Evolutionary conservation across 2,888 invertebrate species (phyloP), one percentile per base, ranked within the genome.

Genomic region (Patella ulyssiponensis): DNA sequence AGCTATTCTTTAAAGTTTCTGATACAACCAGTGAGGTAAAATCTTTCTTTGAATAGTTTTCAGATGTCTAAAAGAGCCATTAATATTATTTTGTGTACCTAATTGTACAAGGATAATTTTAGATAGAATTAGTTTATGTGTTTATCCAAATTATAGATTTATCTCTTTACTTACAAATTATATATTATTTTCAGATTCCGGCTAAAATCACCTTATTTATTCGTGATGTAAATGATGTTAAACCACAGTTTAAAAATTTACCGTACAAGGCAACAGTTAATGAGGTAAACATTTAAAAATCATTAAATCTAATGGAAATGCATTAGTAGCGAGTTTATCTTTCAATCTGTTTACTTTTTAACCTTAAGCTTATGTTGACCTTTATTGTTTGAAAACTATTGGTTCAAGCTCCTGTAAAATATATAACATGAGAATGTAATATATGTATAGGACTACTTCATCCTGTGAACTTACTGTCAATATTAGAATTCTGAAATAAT

Each of bases 181-280:
- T 44, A 4, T 27, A 56, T 72, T 14, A 64, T 71, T 81, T 82
- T 33, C 81, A 89, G 88, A 85, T 88, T 69, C 78, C 85, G 3
- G 87, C 89, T 12, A 87, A 87, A 79, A 87, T 92, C 14, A 90
- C 90, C 0, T 84, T 92, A 52, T 89, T 90, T 71, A 87, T 92
- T 14, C 86, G 86, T 51, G 93, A 93, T 84, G 92, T 93, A 64
- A 93, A 93, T 85, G 93, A 93, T 85, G 91, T 92, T 93, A 95
- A 94, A 5, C 98, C 98, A 56, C 94, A 93, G 77, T 98, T 98
- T 90, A 80, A 79, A 70, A 82, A 84, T 69, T 71, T 78, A 7
- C 83, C 85, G 64, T 91, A 90, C 81, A 86, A 86, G 73, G 85
- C 85, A 14, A 84, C 86, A 20, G 86, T 91, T 1, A 78, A 80